A percentile compares a stretch with the other conserved stretches of the same genome.
Conservation (phyloP, 2,113 vertebrate species). For the Numenius arquata region DNA sequence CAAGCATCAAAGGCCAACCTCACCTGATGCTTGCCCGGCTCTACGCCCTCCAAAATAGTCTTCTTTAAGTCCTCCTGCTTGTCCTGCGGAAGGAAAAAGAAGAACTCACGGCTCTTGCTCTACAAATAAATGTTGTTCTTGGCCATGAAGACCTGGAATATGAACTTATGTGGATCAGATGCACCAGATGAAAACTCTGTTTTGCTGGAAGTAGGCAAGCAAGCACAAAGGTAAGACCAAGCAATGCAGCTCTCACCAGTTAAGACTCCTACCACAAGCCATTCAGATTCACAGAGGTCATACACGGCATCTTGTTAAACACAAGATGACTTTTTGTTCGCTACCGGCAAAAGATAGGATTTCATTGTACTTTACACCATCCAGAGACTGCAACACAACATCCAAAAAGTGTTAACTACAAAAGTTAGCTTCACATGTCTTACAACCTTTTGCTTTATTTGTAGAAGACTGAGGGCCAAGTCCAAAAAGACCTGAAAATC, state of each 20-base stretch:
- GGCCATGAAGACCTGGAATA: conserved; percentile 66
- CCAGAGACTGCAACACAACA: neutral
- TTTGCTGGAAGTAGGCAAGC: neutral
- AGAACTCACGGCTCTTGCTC: conserved; percentile 66
- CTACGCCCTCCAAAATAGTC: conserved; percentile 70
- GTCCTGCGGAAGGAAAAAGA: conserved; percentile 72
- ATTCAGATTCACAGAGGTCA: neutral
- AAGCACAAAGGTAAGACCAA: neutral
- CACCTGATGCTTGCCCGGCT: conserved; percentile 68
- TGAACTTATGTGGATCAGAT: neutral
- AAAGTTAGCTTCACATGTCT: neutral
- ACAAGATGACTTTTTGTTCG: neutral
- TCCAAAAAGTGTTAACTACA: neutral
- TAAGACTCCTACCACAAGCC: neutral
- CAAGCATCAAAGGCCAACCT: conserved; percentile 69
- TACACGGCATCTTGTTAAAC: neutral
- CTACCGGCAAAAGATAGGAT: neutral
- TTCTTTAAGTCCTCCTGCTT: conserved; percentile 66
- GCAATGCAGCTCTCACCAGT: neutral
- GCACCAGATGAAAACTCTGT: conserved; percentile 12
- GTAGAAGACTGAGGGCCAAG: neutral
- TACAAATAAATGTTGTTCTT: conserved; percentile 41
- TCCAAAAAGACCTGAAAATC: neutral
- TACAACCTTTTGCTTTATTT: neutral
- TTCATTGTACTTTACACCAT: neutral